Evolutionary conservation across 2,888 invertebrate genomes (phyloP).

Genomic region (Malacosoma neustria): DNA sequence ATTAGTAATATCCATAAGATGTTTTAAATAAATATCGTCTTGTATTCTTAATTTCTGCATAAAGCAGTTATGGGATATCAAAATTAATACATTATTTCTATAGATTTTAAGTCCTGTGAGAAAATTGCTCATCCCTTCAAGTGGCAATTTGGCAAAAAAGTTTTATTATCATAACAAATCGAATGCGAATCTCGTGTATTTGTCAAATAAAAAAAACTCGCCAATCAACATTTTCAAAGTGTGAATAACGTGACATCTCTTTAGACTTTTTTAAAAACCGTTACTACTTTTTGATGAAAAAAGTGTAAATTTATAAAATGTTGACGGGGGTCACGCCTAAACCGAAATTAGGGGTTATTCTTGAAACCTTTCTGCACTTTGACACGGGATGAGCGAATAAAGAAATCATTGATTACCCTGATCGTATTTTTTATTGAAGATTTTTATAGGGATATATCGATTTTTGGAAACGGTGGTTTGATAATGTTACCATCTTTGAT

Average conservation of each 20-base stretch:
- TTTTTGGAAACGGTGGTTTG: conserved; percentile 57
- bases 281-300: conserved; percentile 52
- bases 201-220: conserved; percentile 43
- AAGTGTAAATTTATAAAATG: conserved; percentile 54
- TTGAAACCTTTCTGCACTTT: conserved; percentile 68
- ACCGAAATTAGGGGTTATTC: conserved; percentile 67
- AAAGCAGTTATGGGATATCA: too few species aligned
- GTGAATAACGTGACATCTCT: conserved; percentile 53
- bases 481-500: conserved; percentile 46
- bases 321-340: conserved; percentile 71
- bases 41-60: too few species aligned
- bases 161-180: conserved; percentile 33
- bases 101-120: conserved; percentile 43
- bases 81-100: background rate
- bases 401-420: conserved; percentile 58
- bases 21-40: background rate
- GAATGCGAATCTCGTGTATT: conserved; percentile 42
- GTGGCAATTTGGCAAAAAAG: conserved; percentile 36
- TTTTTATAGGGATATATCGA: conserved; percentile 62
- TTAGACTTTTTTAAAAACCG: conserved; percentile 45
- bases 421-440: conserved; percentile 40
- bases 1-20: conserved; percentile 7
- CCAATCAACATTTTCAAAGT: conserved; percentile 70
- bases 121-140: conserved; percentile 35
- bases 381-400: conserved; percentile 56